Evolutionary conservation across 2,113 vertebrate genomes (phyloP), one percentile per base, ranked within the genome.

Genomic region (Mugil cephalus): DNA sequence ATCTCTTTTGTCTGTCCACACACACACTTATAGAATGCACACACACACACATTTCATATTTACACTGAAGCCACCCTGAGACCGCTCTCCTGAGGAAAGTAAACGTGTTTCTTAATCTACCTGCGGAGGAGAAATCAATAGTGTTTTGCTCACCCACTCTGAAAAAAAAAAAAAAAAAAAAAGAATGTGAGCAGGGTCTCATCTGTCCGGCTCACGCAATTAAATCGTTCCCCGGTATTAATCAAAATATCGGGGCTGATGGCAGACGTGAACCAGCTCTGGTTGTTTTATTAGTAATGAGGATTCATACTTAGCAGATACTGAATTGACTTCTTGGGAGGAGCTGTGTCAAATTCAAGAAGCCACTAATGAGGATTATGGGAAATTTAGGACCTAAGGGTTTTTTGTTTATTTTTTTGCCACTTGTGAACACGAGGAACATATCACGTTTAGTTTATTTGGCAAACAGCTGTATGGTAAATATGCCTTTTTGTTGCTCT

Each of bases 121-220:
- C 90, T 80, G 87, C 79, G 82, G 84, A 58, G 52, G 66, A 79
- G 47, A 88, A 89, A 93, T 90, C 87, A 79, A 88, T 93, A 88
- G 58, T 66, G 75, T 78, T 89, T 87, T 85, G 78, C 76, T 84
- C 85, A 60, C 45, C 73, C 54, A 60, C 50, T 18, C 47, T 34
- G 75, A 77, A 80, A 83, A n/a, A n/a, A n/a, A n/a, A n/a, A n/a
- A n/a, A n/a, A n/a, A n/a, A n/a, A n/a, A n/a, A n/a, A n/a, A n/a
- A 82, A 77, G 64, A 85, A 86, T 85, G 74, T 46, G 65, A 76
- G 80, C 74, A 58, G 12, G 18, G 46, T 82, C 82, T 77, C 79
- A 77, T 91, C 82, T 64, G 75, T 83, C 76, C 83, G 63, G 78
- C 77, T 80, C 80, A 88, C 71, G 80, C 82, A 58, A 43, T 53